Evolutionary conservation across 2,797 vertebrate species (phyloP).

Genomic region (Peromyscus eremicus): DNA sequence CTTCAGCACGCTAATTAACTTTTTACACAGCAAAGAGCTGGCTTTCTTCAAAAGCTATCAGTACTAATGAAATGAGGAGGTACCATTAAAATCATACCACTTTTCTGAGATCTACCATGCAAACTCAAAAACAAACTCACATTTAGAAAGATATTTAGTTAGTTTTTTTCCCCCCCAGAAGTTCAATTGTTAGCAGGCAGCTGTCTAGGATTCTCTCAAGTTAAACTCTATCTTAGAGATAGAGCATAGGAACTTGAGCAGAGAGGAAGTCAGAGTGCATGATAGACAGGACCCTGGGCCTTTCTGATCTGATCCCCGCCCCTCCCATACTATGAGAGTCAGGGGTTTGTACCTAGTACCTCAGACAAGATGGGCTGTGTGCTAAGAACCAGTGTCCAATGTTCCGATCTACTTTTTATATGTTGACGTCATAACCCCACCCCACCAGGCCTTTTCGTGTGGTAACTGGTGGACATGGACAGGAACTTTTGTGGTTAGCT

Average conservation of each 20-base stretch:
- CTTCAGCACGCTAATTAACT: constrained; percentile 17
- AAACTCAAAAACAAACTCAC: constrained; percentile 62
- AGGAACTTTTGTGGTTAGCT: neutral
- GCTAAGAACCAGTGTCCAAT: neutral
- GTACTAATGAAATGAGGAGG: constrained; percentile 1
- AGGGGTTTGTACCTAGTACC: neutral
- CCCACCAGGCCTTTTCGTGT: neutral
- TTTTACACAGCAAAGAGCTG: neutral
- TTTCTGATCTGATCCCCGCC: no score
- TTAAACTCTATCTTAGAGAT: constrained; percentile 4
- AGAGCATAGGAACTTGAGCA: neutral
- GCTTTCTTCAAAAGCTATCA: constrained; percentile 43
- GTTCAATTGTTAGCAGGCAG: constrained; percentile 20
- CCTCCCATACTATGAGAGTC: neutral
- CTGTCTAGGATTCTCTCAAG: neutral
- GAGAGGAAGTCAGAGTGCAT: neutral
- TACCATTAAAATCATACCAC: constrained; percentile 49
- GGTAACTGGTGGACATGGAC: neutral
- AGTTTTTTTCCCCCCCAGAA: constrained; percentile 36
- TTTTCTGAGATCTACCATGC: constrained; percentile 53
- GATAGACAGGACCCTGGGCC: neutral
- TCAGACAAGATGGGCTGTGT: neutral
- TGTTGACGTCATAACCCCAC: neutral
- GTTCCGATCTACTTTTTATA: neutral
- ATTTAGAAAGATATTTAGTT: constrained; percentile 49